Base-by-base conservation (phyloP, 2,888 invertebrate species). In the Panzeria rudis region DNA sequence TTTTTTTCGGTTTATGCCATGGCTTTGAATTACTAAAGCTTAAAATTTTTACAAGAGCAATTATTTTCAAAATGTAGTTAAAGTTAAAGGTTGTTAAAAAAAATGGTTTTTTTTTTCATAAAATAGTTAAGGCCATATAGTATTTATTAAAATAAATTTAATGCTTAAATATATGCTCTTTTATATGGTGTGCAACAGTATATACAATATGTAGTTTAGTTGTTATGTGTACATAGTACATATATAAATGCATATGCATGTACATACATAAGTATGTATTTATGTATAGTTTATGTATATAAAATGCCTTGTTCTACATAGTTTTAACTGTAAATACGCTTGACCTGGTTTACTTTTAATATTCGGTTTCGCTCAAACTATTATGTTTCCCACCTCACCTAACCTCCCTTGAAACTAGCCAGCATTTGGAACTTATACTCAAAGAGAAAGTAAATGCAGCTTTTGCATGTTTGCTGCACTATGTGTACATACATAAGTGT, bases 321-420 rank as follows among this genome's bases (percentile, higher is more conserved):
- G 66, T 84, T 82, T 80, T 83, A 68, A 83, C 84, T 82, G 86
- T 79, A 86, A 86, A 85, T 87, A 83, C 73, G 86, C 82, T 86
- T 87, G 86, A 86, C 86, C 87, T 87, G 86, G 87, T 86, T 87
- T 87, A 86, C 81, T 83, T 87, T 84, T 56, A 32, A 11, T 80
- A 64, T 85, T 81, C 56, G 50, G 13, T 64, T 32, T 41, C 25
- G 50, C 44, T 72, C 15, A 59, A 72, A 56, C 54, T 52, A 6
- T 35, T 61, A 77, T 38, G 25, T 50, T 66, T 56, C 32, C 35
- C 20, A 52, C 52, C 52, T 9, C 20, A 20, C 9, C 3, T 35
- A 44, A 35, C 25, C 25, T n/a, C 54, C 38, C 9, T 29, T 4
- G 0, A 2, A 20, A 32, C 13, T 41, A 25, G 11, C n/a, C 41